Evolutionary conservation across 2,113 vertebrate species (phyloP), one percentile per base, ranked within the genome.

Genomic region (Bombycilla garrulus): DNA sequence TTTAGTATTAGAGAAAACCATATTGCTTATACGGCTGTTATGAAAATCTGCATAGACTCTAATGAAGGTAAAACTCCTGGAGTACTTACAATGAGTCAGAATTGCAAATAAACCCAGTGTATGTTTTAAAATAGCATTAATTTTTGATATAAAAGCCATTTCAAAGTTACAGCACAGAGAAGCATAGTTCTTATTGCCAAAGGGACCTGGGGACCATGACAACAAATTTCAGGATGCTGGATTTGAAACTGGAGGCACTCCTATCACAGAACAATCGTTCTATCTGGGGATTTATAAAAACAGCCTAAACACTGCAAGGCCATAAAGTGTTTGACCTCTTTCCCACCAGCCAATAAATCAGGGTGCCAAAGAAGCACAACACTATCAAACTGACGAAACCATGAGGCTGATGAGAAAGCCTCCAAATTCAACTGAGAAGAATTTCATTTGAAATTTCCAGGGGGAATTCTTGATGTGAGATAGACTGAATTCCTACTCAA

Each of bases 321-420:
- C 56, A 48, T 93, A 76, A 94, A 95, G 88, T 40, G 70, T 38
- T 86, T 95, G 89, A 96, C 64, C 71, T 90, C 26, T 88, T 95
- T 82, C 44, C 45, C 67, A 86, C 25, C 84, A 60, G 89, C 9
- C 0, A 38, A 92, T 94, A 95, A 97, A 95, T 95, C 76, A 93
- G 45, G 29, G 22, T 93, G 58, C 12, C 66, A 89, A 57, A 89
- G 61, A 67, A 97, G 54, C 28, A 80, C 73, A 93, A 62, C 31
- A n/a, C 24, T 81, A 80, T 86, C 76, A 81, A 90, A 65, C 35
- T 89, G 72, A 54, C 67, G 40, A 92, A 95, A 86, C 23, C 54
- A 35, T 5, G 36, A 94, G 57, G 74, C 60, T 91, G 70, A 90
- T 48, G 36, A 95, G 60, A 44, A 42, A 11, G 67, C 21, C 47